Conservation (phyloP, 2,888 invertebrate species). For the Lithophane socia region DNA sequence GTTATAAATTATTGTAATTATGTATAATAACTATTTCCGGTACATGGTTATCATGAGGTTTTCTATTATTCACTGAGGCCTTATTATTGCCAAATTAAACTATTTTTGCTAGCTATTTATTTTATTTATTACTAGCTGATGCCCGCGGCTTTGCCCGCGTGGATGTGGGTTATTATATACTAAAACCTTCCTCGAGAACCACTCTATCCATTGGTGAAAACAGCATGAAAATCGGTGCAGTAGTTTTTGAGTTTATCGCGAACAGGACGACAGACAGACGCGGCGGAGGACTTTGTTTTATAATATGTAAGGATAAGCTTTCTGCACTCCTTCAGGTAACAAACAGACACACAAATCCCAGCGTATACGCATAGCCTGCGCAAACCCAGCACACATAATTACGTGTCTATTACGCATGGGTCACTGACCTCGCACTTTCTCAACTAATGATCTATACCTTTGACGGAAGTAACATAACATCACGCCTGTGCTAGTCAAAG, state of each 20-base stretch:
- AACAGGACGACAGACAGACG: too few species aligned
- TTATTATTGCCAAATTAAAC: conserved; percentile 15
- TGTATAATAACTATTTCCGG: conserved; percentile 15
- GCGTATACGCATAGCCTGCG: conserved; percentile 18
- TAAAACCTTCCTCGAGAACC: too few species aligned
- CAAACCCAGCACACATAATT: conserved; percentile 42
- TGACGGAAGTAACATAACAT: conserved; percentile 30
- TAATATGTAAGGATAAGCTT: too few species aligned
- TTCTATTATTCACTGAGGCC: neutral
- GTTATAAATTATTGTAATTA: conserved; percentile 2
- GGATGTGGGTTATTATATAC: too few species aligned
- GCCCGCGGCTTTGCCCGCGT: too few species aligned
- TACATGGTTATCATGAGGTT: neutral
- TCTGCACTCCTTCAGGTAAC: neutral
- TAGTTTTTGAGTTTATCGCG: too few species aligned
- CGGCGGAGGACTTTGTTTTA: too few species aligned
- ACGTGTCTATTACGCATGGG: conserved; percentile 44
- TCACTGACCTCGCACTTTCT: conserved; percentile 52
- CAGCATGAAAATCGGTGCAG: too few species aligned
- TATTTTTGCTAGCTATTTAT: neutral
- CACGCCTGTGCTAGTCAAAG: neutral
- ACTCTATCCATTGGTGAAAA: too few species aligned
- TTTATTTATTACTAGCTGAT: too few species aligned
- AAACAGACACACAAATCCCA: conserved; percentile 4
- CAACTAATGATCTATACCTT: conserved; percentile 50